Evolutionary conservation across 1,140 invertebrate genomes (phyloP).

Genomic region (Drosophila santomea): DNA sequence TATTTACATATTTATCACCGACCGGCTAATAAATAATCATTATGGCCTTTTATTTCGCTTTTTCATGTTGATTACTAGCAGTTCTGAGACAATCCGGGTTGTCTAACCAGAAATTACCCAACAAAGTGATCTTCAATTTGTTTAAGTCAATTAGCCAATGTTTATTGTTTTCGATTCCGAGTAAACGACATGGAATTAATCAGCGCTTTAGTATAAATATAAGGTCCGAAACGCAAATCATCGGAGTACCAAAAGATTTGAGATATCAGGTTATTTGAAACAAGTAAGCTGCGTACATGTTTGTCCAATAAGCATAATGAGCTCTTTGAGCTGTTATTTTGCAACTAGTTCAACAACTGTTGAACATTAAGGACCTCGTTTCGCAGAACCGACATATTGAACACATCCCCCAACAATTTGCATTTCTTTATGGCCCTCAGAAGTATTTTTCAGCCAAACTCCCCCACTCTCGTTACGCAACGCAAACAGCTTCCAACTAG

Average conservation of each 20-base stretch:
- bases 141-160: conserved; percentile 15
- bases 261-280: background rate
- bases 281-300: background rate
- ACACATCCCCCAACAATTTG: conserved; percentile 43
- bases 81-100: conserved; percentile 33
- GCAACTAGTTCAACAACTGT: conserved; percentile 26
- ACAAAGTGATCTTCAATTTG: conserved; percentile 10
- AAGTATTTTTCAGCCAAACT: conserved; percentile 33
- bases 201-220: background rate
- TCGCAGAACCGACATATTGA: conserved; percentile 12
- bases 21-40: conserved; percentile 35
- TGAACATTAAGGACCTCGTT: conserved; percentile 2
- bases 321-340: background rate
- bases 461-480: conserved; percentile 22
- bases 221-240: background rate
- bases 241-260: background rate
- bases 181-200: background rate
- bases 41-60: conserved; percentile 22
- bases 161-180: conserved; percentile 17
- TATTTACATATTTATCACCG: conserved; percentile 64
- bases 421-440: conserved; percentile 49
- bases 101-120: conserved; percentile 9
- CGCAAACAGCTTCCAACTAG: conserved; percentile 55
- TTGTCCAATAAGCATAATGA: background rate
- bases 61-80: conserved; percentile 14